These are phyloP conservation scores for Morus bassanus DNA, from an alignment of 2,797 vertebrate genomes.

Conservation along the genomic window DNA sequence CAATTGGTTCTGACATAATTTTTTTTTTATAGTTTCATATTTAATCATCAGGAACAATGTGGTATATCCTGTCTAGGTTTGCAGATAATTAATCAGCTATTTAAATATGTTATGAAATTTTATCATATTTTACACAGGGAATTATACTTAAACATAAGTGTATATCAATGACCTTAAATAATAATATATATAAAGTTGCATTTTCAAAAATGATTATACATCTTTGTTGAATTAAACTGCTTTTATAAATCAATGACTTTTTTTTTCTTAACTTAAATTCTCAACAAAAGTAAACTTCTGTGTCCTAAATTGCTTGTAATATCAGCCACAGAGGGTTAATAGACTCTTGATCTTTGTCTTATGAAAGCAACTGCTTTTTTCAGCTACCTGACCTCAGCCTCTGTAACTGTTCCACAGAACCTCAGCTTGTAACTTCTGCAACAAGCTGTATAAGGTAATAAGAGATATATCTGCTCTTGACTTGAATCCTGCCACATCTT, in stretches of 20 bases:
- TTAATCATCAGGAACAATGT: not conserved
- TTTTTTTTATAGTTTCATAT: not conserved
- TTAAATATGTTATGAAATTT: not conserved
- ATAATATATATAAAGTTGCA: not conserved
- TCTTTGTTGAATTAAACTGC: not conserved
- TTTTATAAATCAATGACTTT: not conserved
- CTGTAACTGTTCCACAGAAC: not conserved
- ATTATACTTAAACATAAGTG: not conserved
- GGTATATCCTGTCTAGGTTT: not conserved
- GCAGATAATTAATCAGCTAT: not conserved
- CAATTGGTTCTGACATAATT: rapidly evolving
- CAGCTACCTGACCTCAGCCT: not conserved
- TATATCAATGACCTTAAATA: not conserved
- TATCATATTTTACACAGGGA: not conserved
- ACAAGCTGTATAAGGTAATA: not conserved
- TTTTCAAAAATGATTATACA: not conserved
- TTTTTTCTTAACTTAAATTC: not conserved
- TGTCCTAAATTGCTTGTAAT: not conserved
- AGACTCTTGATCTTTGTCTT: not conserved
- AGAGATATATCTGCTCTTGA: not conserved
- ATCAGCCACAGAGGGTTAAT: not conserved
- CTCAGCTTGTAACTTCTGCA: not conserved
- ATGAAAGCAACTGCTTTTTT: not conserved
- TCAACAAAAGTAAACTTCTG: not conserved
- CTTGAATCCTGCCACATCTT: not conserved